phyloP scores from a whole-genome alignment of 2,797 vertebrate species.

The Selene dorsalis region DNA sequence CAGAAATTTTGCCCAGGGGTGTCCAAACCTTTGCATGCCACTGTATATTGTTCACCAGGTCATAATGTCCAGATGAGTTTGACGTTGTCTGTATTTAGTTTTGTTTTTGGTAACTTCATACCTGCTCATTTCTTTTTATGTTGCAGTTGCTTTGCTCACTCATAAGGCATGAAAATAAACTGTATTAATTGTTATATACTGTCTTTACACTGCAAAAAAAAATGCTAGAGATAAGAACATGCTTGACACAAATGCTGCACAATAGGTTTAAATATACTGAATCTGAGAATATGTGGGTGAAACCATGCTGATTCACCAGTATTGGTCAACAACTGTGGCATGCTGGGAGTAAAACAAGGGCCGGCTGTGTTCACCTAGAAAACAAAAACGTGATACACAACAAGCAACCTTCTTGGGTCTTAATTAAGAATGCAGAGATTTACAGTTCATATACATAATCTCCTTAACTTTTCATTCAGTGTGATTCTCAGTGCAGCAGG shows the following conservation, averaged over 20 bases:
- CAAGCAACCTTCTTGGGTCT: slow-evolving; percentile 31
- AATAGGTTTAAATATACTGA: neutral
- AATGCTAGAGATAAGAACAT: neutral
- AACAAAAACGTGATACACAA: slow-evolving; percentile 49
- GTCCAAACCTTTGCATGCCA: no score
- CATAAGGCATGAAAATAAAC: neutral
- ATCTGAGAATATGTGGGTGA: neutral
- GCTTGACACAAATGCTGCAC: neutral
- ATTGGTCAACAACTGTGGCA: neutral
- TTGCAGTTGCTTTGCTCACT: neutral
- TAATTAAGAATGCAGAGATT: slow-evolving; percentile 57
- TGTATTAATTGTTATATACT: neutral
- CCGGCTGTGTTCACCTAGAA: slow-evolving; percentile 56
- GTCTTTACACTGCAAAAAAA: neutral
- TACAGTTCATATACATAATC: slow-evolving; percentile 65
- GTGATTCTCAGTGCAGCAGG: slow-evolving; percentile 7
- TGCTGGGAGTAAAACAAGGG: slow-evolving; percentile 50
- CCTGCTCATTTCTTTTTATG: no score
- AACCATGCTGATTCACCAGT: neutral
- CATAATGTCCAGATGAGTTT: neutral
- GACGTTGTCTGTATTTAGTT: neutral
- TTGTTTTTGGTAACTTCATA: neutral
- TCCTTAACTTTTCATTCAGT: slow-evolving; percentile 59
- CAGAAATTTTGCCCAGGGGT: no score
- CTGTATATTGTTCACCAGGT: neutral